These are phyloP conservation scores for Colletes latitarsis DNA, from an alignment of 1,140 invertebrate genomes.

Conservation along the genomic window DNA sequence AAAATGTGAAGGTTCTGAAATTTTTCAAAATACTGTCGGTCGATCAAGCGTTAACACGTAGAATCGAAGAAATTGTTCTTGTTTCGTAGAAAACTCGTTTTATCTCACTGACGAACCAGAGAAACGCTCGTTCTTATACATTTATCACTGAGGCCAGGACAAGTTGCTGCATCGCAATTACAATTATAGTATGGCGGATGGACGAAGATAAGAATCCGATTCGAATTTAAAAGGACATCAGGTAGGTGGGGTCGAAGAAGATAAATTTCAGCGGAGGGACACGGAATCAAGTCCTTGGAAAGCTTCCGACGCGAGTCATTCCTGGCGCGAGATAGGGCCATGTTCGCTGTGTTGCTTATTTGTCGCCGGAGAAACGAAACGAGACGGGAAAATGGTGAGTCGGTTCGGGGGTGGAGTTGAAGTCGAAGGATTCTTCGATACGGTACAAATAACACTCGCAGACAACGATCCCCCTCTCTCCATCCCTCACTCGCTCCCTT, in stretches of 20 bases:
- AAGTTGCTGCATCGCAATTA: background rate
- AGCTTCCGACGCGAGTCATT: conserved; percentile 53
- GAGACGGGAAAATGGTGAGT: conserved; percentile 58
- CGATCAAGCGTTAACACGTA: no score
- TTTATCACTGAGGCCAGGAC: background rate
- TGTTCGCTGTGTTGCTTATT: conserved; percentile 66
- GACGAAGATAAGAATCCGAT: conserved; percentile 52
- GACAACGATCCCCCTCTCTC: conserved; percentile 33
- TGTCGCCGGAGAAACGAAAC: conserved; percentile 67
- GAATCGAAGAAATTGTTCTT: no score
- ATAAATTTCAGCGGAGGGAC: conserved; percentile 58
- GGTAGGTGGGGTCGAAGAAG: conserved; percentile 55
- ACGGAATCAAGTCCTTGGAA: conserved; percentile 60
- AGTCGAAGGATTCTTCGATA: conserved; percentile 53
- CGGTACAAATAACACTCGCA: conserved; percentile 65
- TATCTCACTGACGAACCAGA: no score
- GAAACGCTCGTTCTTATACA: background rate
- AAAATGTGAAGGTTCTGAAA: no score
- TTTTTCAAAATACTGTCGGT: no score
- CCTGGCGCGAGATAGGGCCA: conserved; percentile 59
- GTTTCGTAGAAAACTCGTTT: no score
- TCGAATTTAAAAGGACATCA: conserved; percentile 59
- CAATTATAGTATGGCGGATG: conserved; percentile 49
- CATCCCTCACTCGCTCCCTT: background rate
- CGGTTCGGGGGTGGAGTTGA: conserved; percentile 40